Conservation (phyloP, 1,140 invertebrate genomes). For the Dryas iulia region DNA sequence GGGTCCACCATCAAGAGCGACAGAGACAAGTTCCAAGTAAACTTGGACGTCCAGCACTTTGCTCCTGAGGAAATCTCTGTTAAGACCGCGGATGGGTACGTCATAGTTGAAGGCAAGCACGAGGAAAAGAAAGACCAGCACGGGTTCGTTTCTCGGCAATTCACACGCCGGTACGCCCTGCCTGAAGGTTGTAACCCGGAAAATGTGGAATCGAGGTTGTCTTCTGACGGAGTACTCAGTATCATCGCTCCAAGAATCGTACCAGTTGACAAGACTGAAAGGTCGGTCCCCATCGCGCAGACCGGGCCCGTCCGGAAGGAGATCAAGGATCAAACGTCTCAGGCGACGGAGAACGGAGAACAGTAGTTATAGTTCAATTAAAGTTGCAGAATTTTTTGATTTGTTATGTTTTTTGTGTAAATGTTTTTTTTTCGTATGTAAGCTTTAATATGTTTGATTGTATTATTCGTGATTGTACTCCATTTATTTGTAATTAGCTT, state of each 20-base stretch:
- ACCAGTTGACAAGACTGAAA: slow-evolving; percentile 78
- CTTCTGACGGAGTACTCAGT: slow-evolving; percentile 87
- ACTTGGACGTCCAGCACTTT: slow-evolving; percentile 92
- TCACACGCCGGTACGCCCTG: slow-evolving; percentile 85
- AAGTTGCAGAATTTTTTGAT: neutral
- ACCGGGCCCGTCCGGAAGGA: slow-evolving; percentile 81
- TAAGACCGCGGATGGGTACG: slow-evolving; percentile 86
- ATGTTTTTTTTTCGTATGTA: neutral
- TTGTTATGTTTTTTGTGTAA: neutral
- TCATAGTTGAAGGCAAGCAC: slow-evolving; percentile 87
- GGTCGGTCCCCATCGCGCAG: slow-evolving; percentile 82
- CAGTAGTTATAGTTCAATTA: slow-evolving; percentile 11
- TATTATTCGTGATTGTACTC: too few relatives aligned
- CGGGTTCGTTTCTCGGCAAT: slow-evolving; percentile 87
- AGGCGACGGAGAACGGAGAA: slow-evolving; percentile 40
- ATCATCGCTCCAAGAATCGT: slow-evolving; percentile 83
- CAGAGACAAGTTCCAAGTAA: slow-evolving; percentile 82
- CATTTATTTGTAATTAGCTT: too few relatives aligned
- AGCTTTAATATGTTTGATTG: neutral
- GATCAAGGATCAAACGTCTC: slow-evolving; percentile 53
- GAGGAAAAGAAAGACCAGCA: slow-evolving; percentile 89
- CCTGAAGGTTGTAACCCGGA: slow-evolving; percentile 86
- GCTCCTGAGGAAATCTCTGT: slow-evolving; percentile 91
- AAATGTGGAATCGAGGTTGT: slow-evolving; percentile 84
- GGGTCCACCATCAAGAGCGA: slow-evolving; percentile 85